Evolutionary conservation across 2,888 invertebrate genomes (phyloP).

Genomic region (Thelaira solivaga): DNA sequence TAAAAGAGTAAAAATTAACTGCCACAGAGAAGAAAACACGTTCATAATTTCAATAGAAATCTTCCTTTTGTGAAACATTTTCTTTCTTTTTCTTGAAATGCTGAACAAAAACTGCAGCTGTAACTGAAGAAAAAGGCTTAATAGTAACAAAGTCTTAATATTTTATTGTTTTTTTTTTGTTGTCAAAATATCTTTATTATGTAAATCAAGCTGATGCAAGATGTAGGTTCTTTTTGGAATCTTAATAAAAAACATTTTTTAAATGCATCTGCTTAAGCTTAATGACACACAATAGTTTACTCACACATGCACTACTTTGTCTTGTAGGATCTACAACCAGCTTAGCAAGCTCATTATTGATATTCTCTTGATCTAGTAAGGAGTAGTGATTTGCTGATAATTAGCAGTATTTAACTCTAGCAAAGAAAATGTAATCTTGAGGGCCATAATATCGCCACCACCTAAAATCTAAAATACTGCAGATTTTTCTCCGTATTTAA

Average conservation of each 20-base stretch:
- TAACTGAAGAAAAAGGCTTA: background rate
- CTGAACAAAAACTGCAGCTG: slow-evolving; percentile 22
- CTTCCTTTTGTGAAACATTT: background rate
- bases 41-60: background rate
- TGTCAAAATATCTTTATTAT: slow-evolving; percentile 6
- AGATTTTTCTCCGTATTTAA: too few relatives aligned
- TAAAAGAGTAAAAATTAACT: slow-evolving; percentile 31
- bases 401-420: too few relatives aligned
- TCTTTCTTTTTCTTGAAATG: too few relatives aligned
- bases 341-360: too few relatives aligned
- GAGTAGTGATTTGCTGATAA: too few relatives aligned
- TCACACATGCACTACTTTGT: too few relatives aligned
- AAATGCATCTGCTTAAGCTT: background rate
- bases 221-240: background rate
- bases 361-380: too few relatives aligned
- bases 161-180: background rate
- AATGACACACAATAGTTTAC: background rate
- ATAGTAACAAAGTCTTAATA: background rate
- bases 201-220: background rate
- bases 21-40: background rate
- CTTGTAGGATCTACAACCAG: too few relatives aligned
- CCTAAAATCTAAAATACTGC: too few relatives aligned
- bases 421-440: too few relatives aligned
- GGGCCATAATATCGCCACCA: too few relatives aligned
- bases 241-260: background rate